phyloP scores from a whole-genome alignment of 2,113 vertebrate species.

The Physeter macrocephalus region DNA sequence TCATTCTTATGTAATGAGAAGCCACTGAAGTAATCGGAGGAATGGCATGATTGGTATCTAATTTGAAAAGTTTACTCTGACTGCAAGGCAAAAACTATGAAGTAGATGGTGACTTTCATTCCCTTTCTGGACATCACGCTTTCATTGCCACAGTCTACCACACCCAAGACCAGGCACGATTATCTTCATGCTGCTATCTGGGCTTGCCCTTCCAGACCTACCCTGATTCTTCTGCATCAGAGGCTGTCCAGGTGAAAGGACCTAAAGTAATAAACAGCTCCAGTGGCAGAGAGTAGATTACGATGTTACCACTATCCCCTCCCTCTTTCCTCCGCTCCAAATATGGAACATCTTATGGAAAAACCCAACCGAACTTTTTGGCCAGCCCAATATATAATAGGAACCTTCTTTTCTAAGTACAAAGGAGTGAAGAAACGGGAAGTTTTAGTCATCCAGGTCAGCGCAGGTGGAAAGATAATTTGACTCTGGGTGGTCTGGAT shows the following conservation, averaged over 20 bases:
- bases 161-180: neutral
- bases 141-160: neutral
- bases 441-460: neutral
- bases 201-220: neutral
- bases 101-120: neutral
- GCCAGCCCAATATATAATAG: neutral
- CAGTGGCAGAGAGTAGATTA: neutral
- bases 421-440: neutral
- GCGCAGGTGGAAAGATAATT: neutral
- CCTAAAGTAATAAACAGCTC: neutral
- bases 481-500: neutral
- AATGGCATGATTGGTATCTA: neutral
- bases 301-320: neutral
- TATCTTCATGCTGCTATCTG: neutral
- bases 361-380: too few species aligned
- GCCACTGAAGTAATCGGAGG: neutral
- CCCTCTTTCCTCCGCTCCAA: neutral
- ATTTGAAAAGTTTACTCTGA: neutral
- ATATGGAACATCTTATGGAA: neutral
- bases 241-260: neutral
- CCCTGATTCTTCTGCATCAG: neutral
- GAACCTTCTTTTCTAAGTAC: neutral
- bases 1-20: neutral
- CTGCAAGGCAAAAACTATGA: neutral
- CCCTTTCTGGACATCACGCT: neutral